Base-by-base conservation (phyloP, 2,113 vertebrate species). In the Nannobrachium achirus region DNA sequence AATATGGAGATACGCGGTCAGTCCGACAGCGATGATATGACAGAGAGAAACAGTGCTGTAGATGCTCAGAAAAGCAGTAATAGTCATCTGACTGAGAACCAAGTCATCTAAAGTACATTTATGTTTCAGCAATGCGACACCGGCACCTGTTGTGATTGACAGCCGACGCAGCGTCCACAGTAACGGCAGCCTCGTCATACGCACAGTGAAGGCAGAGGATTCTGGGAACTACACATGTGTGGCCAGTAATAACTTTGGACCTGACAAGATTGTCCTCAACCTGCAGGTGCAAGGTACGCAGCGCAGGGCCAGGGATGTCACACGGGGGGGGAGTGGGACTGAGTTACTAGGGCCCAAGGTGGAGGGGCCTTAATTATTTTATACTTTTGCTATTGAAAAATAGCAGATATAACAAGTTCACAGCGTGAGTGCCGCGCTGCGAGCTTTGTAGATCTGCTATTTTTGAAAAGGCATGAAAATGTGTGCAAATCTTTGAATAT, bases 221-320 rank as follows among this genome's bases (percentile, higher is more conserved):
- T 99, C 98, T 0, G 98, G 97, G 69, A 98, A 98, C 78, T 99
- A 99, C 88, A 98, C 95, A 10, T 99, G 98, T 0, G 87, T 96
- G 6, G 94, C 95, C 88, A 97, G 94, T 74, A 99, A 99, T 91
- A 99, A 94, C 88, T 99, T 96, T 92, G 98, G 97, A 44, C 95
- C 95, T 0, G 97, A 99, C 71, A 97, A 97, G 79, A 98, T 98
- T 16, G 92, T 96, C 80, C 65, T 99, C 69, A 99, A 98, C 86
- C 91, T 99, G 52, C 98, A 98, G 81, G 98, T 99, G 1, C 98
- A 99, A 97, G 98, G 98, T 98, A 90, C 78, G 81, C 40, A 25
- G 16, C 9, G 25, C 6, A 10, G 41, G 4, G n/a, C n/a, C n/a
- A n/a, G n/a, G n/a, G n/a, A n/a, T n/a, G n/a, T n/a, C n/a, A n/a